Base-by-base conservation (phyloP, 2,113 vertebrate species). In the Conger conger region DNA sequence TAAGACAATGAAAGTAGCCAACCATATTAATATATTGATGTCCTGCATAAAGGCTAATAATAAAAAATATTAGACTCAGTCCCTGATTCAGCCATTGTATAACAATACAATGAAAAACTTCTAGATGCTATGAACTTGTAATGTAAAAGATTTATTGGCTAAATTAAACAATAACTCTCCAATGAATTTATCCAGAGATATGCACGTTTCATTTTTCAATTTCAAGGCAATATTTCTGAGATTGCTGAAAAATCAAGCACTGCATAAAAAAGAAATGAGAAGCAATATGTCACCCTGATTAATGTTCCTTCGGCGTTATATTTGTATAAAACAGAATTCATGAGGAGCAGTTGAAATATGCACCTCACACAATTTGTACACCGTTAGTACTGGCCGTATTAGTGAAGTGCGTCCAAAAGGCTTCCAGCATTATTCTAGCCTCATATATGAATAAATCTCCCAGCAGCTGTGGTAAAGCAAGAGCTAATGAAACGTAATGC, bases 21-120 rank as follows among this genome's bases (percentile, higher is more conserved):
- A 50, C 37, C 33, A 33, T 60, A 86, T 86, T 53, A 86, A 86
- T 82, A 86, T 57, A 86, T 86, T 86, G 42, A 86, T 82, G 80
- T 11, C 9, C 40, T 53, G 16, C 33, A 82, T 54, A 76, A 76
- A 42, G 20, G 36, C 38, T 57, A 60, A 84, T 27, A 60, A n/a
- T n/a, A 20, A 38, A 81, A 27, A 81, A 81, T 54, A 15, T 18
- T 81, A 35, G n/a, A n/a, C 68, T 73, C n/a, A 33, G 23, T 27
- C 60, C 60, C n/a, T 33, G n/a, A 73, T n/a, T 27, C 23, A n/a
- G 7, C 27, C n/a, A 33, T 33, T 13, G 60, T 30, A 73, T 30
- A 33, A 33, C 30, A 33, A 11, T 23, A 16, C 17, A 33, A 78
- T 11, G 13, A 76, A 63, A 84, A 18, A 17, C 16, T 6, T 36